A percentile compares a stretch with the other conserved stretches of the same genome.
Conservation (phyloP, 2,888 invertebrate genomes). For the Eilema depressum region DNA sequence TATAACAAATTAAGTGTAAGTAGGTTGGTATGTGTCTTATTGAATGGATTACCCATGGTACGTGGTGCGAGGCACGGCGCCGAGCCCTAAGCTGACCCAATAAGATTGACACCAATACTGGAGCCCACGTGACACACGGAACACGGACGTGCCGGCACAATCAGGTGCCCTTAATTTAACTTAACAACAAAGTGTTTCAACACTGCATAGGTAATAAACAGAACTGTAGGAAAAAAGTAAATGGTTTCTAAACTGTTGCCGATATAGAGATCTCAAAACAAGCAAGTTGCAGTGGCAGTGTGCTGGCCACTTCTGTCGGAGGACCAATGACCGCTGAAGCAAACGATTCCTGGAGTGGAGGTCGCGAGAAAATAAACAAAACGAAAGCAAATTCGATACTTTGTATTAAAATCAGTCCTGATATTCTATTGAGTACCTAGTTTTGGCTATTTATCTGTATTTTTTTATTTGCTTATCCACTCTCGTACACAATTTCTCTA, state of each 20-base stretch:
- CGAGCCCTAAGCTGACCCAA: conserved; percentile 17
- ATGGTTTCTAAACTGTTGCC: background rate
- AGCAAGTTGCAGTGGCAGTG: too few species aligned
- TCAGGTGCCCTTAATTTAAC: conserved; percentile 21
- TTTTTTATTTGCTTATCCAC: background rate
- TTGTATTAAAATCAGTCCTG: too few species aligned
- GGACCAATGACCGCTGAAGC: too few species aligned
- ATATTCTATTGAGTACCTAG: too few species aligned
- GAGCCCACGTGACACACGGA: conserved; percentile 4
- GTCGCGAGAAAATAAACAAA: too few species aligned
- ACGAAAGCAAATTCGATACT: too few species aligned
- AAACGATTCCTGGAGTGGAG: too few species aligned
- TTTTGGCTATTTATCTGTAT: too few species aligned
- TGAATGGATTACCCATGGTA: conserved; percentile 2
- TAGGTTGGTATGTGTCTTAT: background rate
- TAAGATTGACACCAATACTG: conserved; percentile 17
- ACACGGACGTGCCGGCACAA: background rate
- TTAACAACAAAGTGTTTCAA: conserved; percentile 13
- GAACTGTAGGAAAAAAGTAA: background rate
- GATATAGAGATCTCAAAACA: too few species aligned
- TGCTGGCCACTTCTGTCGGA: too few species aligned
- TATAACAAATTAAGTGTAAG: background rate
- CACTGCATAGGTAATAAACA: background rate
- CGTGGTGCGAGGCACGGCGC: conserved; percentile 5
- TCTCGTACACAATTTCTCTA: background rate